Percentiles rank a stretch among this genome's conserved stretches.
Evolutionary conservation across 2,888 invertebrate species (phyloP).

Genomic region (Phytoseiulus persimilis): DNA sequence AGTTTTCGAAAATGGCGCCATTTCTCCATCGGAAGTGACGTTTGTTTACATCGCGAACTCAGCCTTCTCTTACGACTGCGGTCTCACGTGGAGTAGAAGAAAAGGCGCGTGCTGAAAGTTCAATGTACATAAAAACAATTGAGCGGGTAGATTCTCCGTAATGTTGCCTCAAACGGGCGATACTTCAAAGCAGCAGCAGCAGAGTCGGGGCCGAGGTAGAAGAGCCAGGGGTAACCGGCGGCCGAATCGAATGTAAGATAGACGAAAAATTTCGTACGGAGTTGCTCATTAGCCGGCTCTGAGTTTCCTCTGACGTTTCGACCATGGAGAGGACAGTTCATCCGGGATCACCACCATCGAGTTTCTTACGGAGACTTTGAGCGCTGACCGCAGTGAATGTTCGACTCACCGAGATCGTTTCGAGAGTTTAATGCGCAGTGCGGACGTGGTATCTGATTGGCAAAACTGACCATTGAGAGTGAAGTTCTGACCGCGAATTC

Average conservation of each 20-base stretch:
- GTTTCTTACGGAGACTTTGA: too few relatives aligned
- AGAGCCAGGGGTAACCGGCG: not conserved
- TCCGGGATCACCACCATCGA: too few relatives aligned
- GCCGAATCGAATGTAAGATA: not conserved
- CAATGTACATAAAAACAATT: not conserved
- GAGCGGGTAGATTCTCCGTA: not conserved
- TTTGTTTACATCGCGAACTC: not conserved
- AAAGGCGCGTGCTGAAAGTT: not conserved
- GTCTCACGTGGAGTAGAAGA: not conserved
- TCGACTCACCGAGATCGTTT: too few relatives aligned
- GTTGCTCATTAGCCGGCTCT: not conserved
- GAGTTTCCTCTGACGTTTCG: not conserved
- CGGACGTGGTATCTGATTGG: too few relatives aligned
- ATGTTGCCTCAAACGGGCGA: not conserved
- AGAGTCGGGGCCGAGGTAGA: not conserved
- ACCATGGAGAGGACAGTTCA: not conserved
- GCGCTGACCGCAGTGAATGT: too few relatives aligned
- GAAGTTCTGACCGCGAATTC: too few relatives aligned
- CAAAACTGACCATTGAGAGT: too few relatives aligned
- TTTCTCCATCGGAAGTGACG: not conserved
- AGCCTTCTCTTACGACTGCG: not conserved
- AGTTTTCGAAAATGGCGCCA: not conserved
- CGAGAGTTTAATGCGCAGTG: too few relatives aligned
- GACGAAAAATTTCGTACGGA: too few relatives aligned
- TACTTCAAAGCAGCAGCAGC: not conserved